Evolutionary conservation across 1,140 invertebrate species (phyloP).

Genomic region (Rhagoletis pomonella): DNA sequence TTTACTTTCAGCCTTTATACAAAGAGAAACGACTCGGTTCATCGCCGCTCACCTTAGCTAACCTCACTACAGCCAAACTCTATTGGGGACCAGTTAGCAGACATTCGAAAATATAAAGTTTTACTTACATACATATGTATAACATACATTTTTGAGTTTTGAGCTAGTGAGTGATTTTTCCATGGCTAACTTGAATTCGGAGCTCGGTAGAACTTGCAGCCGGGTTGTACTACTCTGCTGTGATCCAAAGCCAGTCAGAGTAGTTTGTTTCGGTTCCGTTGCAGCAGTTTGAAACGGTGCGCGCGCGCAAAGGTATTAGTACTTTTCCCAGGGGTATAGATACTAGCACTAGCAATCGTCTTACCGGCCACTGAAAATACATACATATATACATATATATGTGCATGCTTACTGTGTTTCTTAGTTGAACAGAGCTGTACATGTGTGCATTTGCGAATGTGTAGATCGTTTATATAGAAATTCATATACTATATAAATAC

Average conservation of each 20-base stretch:
- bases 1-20: not conserved
- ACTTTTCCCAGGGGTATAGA: not conserved
- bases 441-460: not conserved
- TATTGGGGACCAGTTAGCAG: slow-evolving; percentile 5
- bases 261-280: slow-evolving; percentile 9
- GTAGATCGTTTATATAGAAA: not conserved
- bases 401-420: not conserved
- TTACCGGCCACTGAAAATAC: not conserved
- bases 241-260: not conserved
- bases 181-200: slow-evolving; percentile 41
- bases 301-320: slow-evolving; percentile 14
- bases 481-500: not conserved
- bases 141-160: not conserved
- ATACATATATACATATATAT: no score
- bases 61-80: not conserved
- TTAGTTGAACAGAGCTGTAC: slow-evolving; percentile 7
- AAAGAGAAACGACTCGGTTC: slow-evolving; percentile 3
- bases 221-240: not conserved
- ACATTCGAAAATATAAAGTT: not conserved
- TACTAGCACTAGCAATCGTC: not conserved
- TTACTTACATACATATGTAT: not conserved
- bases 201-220: slow-evolving; percentile 3
- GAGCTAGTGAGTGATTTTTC: slow-evolving; percentile 24
- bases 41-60: slow-evolving; percentile 26
- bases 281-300: slow-evolving; percentile 42